Conservation (phyloP, 2,113 vertebrate species). For the Crotalus viridis region DNA sequence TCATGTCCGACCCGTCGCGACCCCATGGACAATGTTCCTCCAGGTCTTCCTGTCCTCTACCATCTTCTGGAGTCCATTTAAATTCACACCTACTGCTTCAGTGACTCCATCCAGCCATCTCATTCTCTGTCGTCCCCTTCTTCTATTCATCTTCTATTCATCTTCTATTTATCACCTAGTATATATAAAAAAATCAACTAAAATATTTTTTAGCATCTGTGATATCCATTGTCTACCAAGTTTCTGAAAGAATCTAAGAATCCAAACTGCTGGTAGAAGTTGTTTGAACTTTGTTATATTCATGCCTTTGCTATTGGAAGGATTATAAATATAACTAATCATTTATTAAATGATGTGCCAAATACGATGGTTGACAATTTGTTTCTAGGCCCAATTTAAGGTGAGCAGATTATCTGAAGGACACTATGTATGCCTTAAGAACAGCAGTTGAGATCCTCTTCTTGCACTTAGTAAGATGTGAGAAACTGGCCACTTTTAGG, state of each 20-base stretch:
- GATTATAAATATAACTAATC: background rate
- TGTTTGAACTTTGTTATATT: background rate
- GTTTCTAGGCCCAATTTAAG: background rate
- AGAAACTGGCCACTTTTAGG: background rate
- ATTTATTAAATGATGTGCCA: background rate
- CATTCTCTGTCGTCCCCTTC: too few relatives aligned
- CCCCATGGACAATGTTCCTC: too few relatives aligned
- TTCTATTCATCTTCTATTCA: too few relatives aligned
- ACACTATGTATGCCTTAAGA: background rate
- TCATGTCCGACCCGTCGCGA: too few relatives aligned
- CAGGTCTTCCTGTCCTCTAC: too few relatives aligned
- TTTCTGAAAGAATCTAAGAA: background rate
- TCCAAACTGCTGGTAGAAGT: background rate
- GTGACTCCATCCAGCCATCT: too few relatives aligned
- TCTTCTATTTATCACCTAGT: background rate
- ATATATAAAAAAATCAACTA: background rate
- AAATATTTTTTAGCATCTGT: background rate
- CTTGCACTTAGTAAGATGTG: background rate
- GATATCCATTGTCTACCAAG: background rate
- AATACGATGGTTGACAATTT: background rate
- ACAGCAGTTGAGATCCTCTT: background rate
- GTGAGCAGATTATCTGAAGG: background rate
- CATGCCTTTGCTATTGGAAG: background rate
- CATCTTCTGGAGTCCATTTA: too few relatives aligned
- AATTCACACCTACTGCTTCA: too few relatives aligned